Base-by-base conservation (phyloP, 2,888 invertebrate species). In the Drosophila rellima region DNA sequence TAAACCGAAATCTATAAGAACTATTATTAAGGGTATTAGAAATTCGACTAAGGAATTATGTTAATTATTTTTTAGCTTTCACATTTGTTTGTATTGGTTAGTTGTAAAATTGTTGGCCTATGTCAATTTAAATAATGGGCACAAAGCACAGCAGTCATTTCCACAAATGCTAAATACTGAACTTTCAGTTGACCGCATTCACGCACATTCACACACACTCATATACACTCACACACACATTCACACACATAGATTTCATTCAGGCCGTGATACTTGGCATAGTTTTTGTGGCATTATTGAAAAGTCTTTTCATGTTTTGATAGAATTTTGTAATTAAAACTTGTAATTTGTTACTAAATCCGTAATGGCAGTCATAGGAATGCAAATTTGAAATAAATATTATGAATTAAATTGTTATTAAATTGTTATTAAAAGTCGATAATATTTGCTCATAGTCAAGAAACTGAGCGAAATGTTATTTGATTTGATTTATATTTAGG, bases 81-180 rank as follows among this genome's bases (percentile, higher is more conserved):
- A 42, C 23, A 31, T n/a, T 26, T 63, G 51, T 51, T 74, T 56
- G 42, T 7, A 51, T 72, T 59, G 66, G 44, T 54, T 52, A 8
- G 31, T 29, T 47, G 56, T 29, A 8, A 17, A 55, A 51, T 48
- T 47, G 40, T 56, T 54, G 40, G 47, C 60, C 61, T 31, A 61
- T 64, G 64, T 70, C 63, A 63, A 56, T 54, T 63, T 63, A 39
- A 74, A 69, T 79, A 57, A 79, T 64, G 51, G 48, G 48, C 59
- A 23, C 13, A 57, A 63, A 18, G 47, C 55, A 37, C 42, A 33
- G 8, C 18, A 52, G 37, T n/a, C 42, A 54, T 73, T 76, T 50
- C 13, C 13, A 17, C 29, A 10, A 48, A 68, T 55, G 11, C 29
- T 13, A 17, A 54, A 54, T 42, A 20, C 31, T 5, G 29, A 29